Base-by-base conservation (phyloP, 1,140 invertebrate genomes). In the Octopus bimaculoides region DNA sequence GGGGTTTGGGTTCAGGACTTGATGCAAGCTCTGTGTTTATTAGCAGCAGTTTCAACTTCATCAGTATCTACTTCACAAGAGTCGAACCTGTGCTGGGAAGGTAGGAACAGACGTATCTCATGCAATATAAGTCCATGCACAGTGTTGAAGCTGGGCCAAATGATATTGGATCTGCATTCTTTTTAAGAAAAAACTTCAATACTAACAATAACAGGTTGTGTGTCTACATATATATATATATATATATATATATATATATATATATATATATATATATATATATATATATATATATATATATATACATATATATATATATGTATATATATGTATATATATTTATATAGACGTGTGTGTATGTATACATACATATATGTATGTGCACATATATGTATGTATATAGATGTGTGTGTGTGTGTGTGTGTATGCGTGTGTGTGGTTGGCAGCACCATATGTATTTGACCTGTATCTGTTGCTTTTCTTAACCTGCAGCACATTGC, bases 361-460 rank as follows among this genome's bases (percentile, higher is more conserved):
- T 17, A 61, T 17, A 61, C 56, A 61, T 17, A 61, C 56, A 61
- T 17, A 61, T 66, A 78, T 75, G 26, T 6, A 78, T 17, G 54
- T 5, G 14, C 8, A 79, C 78, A 81, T 82, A 86, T 84, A 77
- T 85, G 14, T 61, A 61, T 61, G 14, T 61, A 8, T 14, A 14
- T 8, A 14, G 14, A 61, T 8, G 14, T 61, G 56, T 61, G 7
- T 8, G 14, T 61, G 7, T 14, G 7, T 61, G 56, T 8, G 17
- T 61, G 56, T 61, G 3, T 61, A 61, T 61, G 9, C 17, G 3
- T 61, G 9, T 10, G 56, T 17, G 17, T 10, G 56, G 56, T 54
- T 52, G 85, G 79, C 4, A 85, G 75, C 71, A 84, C 82, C 17
- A 78, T 77, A 1, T 85, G 41, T 17, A 10, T 17, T 17, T 61